Evolutionary conservation across 2,888 invertebrate species (phyloP).

Genomic region (Pristionchus entomophagus): DNA sequence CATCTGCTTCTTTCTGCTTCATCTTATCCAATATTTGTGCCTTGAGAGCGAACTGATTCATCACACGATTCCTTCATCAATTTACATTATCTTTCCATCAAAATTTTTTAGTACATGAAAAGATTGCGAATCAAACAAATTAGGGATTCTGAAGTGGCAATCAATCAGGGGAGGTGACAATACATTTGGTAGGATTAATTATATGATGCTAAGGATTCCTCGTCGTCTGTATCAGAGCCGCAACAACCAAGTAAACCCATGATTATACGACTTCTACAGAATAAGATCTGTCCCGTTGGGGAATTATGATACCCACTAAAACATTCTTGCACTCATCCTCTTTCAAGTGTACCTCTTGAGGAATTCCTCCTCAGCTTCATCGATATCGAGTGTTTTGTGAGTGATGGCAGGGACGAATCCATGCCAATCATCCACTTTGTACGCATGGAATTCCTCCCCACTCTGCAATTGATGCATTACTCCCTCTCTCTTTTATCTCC

Average conservation of each 20-base stretch:
- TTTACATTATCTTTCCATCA: no score
- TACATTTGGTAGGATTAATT: background rate
- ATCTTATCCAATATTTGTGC: slow-evolving; percentile 77
- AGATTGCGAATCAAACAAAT: no score
- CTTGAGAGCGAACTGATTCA: slow-evolving; percentile 89
- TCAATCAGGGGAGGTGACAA: background rate
- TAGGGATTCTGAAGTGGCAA: no score
- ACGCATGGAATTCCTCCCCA: slow-evolving; percentile 70
- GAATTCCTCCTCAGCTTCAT: slow-evolving; percentile 98
- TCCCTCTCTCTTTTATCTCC: background rate
- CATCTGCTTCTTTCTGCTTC: slow-evolving; percentile 77
- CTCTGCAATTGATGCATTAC: slow-evolving; percentile 42
- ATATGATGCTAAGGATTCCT: background rate
- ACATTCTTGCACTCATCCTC: background rate
- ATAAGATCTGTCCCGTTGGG: background rate
- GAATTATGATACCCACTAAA: no score
- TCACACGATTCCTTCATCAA: slow-evolving; percentile 79
- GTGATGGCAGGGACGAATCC: slow-evolving; percentile 90
- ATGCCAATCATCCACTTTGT: slow-evolving; percentile 91
- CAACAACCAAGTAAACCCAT: background rate
- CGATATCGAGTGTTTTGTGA: slow-evolving; percentile 94
- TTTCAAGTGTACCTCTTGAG: slow-evolving; percentile 78
- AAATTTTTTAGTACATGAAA: no score
- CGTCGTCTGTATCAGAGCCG: background rate
- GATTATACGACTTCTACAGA: background rate